Evolutionary conservation across 2,888 invertebrate genomes (phyloP), one percentile per base, ranked within the genome.

Genomic region (Mylabris sibirica): DNA sequence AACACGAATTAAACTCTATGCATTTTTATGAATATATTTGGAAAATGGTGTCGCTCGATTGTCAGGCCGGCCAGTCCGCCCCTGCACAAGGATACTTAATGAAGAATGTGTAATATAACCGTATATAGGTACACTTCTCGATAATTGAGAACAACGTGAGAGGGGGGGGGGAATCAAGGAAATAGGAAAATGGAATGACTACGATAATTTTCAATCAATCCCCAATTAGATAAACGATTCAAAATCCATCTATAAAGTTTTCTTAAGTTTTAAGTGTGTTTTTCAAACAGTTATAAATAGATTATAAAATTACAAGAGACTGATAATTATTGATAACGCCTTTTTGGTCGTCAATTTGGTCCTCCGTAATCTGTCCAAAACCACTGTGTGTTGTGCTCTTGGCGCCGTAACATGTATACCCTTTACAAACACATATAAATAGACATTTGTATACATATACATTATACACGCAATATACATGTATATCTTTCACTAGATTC

Each of bases 401-500:
- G 38, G 38, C 61, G 38, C 38, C 24, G 63, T 64, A 63, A 61
- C 66, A 66, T 57, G 24, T 57, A 24, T 57, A 57, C 57, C 57
- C 24, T 57, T 53, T 53, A 53, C 49, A 53, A 53, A 20, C 20
- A 53, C 49, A 53, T 22, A 22, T 9, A 53, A 53, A 53, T 53
- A 20, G 49, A 53, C 49, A 53, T 53, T n/a, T n/a, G n/a, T 53
- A 64, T 57, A 67, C 61, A 67, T 20, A 61, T 35, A 64, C 64
- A 64, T n/a, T 49, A 64, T 35, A 59, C 67, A 63, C 60, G n/a
- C n/a, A n/a, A 63, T 63, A 67, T 63, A 67, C 64, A 64, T 12
- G 2, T 24, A 24, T 20, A 57, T 57, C 24, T 24, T 57, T 57
- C 24, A 57, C 57, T 67, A 69, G 67, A 68, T 78, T 79, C 79